These are phyloP conservation scores for Neoscelio sp. DNA, from an alignment of 2,888 invertebrate species.

Conservation along the genomic window DNA sequence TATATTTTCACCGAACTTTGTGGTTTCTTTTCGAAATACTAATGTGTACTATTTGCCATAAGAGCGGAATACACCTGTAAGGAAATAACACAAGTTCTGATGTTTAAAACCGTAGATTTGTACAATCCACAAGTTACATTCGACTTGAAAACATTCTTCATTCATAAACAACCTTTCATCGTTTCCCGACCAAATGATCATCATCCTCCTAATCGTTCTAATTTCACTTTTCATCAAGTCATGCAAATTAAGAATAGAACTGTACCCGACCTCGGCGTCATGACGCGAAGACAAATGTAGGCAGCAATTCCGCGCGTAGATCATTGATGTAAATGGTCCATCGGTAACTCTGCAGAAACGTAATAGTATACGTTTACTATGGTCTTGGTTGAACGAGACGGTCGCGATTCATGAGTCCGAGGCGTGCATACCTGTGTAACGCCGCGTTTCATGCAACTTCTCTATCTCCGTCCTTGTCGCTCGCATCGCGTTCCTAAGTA, in stretches of 20 bases:
- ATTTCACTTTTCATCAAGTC: constrained; percentile 40
- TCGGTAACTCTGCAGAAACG: constrained; percentile 61
- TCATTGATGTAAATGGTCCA: constrained; percentile 67
- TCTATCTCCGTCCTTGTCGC: constrained; percentile 51
- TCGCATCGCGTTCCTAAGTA: constrained; percentile 34
- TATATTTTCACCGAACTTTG: too few species aligned
- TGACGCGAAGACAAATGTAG: constrained; percentile 52
- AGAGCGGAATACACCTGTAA: too few species aligned
- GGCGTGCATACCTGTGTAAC: constrained; percentile 47
- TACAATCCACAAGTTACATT: too few species aligned
- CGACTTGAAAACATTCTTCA: too few species aligned
- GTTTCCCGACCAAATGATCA: too few species aligned
- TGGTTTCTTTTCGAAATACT: too few species aligned
- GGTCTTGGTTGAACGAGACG: constrained; percentile 62
- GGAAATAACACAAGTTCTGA: too few species aligned
- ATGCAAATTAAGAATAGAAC: constrained; percentile 20
- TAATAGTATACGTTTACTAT: constrained; percentile 67
- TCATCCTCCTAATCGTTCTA: too few species aligned
- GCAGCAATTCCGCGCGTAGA: constrained; percentile 41
- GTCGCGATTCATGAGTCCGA: constrained; percentile 65
- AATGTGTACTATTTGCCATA: too few species aligned
- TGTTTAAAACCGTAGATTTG: too few species aligned
- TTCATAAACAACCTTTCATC: too few species aligned
- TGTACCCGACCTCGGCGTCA: constrained; percentile 23
- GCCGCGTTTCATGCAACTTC: constrained; percentile 48